Conservation (phyloP, 2,888 invertebrate genomes). For the Xylota sylvarum region DNA sequence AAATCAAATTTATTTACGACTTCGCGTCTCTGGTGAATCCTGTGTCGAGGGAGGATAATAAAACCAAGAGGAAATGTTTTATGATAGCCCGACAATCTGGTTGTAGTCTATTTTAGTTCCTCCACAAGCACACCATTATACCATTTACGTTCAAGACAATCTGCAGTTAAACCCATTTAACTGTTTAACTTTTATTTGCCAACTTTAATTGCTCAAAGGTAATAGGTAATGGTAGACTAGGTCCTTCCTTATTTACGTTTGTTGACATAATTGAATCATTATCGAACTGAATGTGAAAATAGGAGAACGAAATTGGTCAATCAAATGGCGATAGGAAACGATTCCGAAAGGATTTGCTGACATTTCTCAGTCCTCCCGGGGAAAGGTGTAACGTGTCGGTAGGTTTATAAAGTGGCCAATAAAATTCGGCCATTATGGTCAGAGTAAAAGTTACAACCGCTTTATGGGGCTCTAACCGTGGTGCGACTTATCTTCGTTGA, state of each 20-base stretch:
- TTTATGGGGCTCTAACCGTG: conserved; percentile 22
- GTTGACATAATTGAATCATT: conserved; percentile 9
- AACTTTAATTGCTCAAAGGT: conserved; percentile 4
- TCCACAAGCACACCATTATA: not conserved
- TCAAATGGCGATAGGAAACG: conserved; percentile 16
- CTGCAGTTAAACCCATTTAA: conserved; percentile 11
- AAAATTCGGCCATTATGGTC: conserved; percentile 43
- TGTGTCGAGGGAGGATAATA: conserved; percentile 5
- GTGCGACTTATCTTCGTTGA: conserved; percentile 31
- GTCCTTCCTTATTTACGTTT: not conserved
- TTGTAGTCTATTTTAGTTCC: not conserved
- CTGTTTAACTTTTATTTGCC: conserved; percentile 9
- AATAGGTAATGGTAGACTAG: not conserved
- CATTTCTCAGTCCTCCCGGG: not conserved
- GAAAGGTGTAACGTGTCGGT: conserved; percentile 20
- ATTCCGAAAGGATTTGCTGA: conserved; percentile 3
- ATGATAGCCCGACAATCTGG: not conserved
- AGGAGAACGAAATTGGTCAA: conserved; percentile 10
- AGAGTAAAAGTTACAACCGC: conserved; percentile 25
- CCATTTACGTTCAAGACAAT: not conserved
- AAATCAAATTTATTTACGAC: conserved; percentile 36
- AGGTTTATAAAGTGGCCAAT: conserved; percentile 28
- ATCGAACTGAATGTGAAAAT: not conserved
- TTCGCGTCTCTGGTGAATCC: not conserved
- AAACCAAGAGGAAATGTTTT: conserved; percentile 8